These are phyloP conservation scores for Teleogryllus occipitalis DNA, from an alignment of 1,140 invertebrate species.

Conservation along the genomic window DNA sequence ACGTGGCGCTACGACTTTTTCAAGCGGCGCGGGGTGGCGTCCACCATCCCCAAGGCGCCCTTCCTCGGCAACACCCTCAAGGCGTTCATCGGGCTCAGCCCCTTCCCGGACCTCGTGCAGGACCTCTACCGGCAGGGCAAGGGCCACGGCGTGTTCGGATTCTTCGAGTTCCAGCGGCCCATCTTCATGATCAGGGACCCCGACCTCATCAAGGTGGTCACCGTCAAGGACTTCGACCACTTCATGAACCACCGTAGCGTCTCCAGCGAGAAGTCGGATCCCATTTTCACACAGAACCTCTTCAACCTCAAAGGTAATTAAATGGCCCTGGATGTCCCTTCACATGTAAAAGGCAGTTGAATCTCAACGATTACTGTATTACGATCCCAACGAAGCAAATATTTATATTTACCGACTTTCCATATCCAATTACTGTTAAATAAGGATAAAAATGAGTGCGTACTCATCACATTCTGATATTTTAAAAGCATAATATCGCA, in stretches of 20 bases:
- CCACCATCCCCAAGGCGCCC: no score
- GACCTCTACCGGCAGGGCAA: not conserved
- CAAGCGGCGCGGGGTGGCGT: not conserved
- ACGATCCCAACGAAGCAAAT: no score
- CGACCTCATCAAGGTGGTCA: constrained; percentile 29
- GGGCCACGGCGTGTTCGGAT: not conserved
- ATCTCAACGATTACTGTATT: no score
- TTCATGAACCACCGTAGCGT: constrained; percentile 24
- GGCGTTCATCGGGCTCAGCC: not conserved
- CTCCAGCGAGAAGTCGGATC: not conserved
- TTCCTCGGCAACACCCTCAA: not conserved
- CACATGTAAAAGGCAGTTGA: no score
- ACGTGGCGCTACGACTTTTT: not conserved
- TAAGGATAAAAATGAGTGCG: no score
- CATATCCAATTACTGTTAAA: no score
- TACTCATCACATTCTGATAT: no score
- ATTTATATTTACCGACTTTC: no score
- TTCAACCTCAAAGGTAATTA: not conserved
- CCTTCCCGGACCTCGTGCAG: not conserved
- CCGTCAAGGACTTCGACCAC: constrained; percentile 31
- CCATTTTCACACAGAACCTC: not conserved
- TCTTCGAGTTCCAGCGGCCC: constrained; percentile 28
- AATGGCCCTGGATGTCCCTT: not conserved
- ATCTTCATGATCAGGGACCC: constrained; percentile 32
- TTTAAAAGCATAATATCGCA: no score